Evolutionary conservation across 2,113 vertebrate genomes (phyloP).

Genomic region (Pseudorhombus dupliciocellatus): DNA sequence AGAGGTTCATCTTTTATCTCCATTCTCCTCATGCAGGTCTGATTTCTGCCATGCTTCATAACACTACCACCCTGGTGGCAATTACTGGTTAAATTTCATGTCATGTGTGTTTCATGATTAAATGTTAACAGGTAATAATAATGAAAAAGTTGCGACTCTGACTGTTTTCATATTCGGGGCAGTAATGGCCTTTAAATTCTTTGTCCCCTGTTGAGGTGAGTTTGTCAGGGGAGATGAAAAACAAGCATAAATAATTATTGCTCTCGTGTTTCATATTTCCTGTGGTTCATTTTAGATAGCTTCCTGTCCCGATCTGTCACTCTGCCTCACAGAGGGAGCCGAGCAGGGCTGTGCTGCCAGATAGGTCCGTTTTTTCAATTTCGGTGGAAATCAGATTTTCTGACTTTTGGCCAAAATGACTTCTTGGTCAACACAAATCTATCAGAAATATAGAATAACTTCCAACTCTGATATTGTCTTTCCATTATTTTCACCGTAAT

Average conservation of each 20-base stretch:
- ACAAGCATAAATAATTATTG: background rate
- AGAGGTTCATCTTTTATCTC: background rate
- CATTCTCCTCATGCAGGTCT: background rate
- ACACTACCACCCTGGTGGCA: background rate
- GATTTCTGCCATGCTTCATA: background rate
- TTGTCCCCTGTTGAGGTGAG: background rate
- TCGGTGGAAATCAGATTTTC: too few relatives aligned
- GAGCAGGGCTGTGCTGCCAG: too few relatives aligned
- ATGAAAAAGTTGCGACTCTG: background rate
- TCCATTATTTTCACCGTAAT: too few relatives aligned
- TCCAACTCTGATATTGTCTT: too few relatives aligned
- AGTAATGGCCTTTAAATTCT: background rate
- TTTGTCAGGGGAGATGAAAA: background rate
- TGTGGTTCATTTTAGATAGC: too few relatives aligned
- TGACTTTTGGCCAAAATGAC: too few relatives aligned
- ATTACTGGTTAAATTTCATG: background rate
- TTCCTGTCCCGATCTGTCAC: too few relatives aligned
- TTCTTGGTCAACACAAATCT: too few relatives aligned
- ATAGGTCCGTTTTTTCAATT: too few relatives aligned
- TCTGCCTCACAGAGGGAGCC: too few relatives aligned
- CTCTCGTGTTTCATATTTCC: background rate
- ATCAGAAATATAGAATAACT: too few relatives aligned
- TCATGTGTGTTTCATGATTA: too few relatives aligned
- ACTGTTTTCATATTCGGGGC: background rate
- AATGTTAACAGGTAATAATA: background rate